These are phyloP conservation scores for Gymnodraco acuticeps DNA, from an alignment of 2,797 vertebrate species.

Conservation along the genomic window DNA sequence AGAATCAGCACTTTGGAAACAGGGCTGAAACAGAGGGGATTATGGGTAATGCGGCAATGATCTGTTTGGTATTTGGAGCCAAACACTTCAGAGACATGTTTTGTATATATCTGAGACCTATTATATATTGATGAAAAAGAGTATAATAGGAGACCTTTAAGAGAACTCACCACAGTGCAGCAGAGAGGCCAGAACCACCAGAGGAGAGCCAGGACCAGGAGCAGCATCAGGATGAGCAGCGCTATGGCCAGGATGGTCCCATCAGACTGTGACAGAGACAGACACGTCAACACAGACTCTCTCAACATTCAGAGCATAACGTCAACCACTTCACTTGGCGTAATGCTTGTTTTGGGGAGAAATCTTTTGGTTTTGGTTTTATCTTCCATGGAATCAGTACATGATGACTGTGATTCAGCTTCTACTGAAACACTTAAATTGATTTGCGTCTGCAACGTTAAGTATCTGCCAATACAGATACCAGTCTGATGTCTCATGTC, in stretches of 20 bases:
- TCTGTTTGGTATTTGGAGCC: no score
- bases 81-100: no score
- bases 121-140: no score
- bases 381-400: slow-evolving; percentile 11
- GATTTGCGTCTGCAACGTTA: no score
- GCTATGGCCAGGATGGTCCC: slow-evolving; percentile 96
- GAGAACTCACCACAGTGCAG: slow-evolving; percentile 96
- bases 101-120: no score
- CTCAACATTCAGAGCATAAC: slow-evolving; percentile 11
- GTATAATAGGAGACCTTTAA: not conserved
- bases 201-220: slow-evolving; percentile 92
- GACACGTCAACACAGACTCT: slow-evolving; percentile 40
- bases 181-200: slow-evolving; percentile 99
- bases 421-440: slow-evolving; percentile 5
- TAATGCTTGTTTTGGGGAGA: slow-evolving; percentile 13
- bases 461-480: no score
- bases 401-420: slow-evolving; percentile 10
- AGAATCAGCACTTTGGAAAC: no score
- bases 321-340: slow-evolving; percentile 22
- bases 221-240: slow-evolving; percentile 94
- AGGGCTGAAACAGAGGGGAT: no score
- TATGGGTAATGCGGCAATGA: no score
- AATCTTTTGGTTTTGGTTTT: slow-evolving; percentile 6
- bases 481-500: no score
- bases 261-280: slow-evolving; percentile 88